Evolutionary conservation across 2,888 invertebrate genomes (phyloP).

Genomic region (Ornithoptera alexandrae): DNA sequence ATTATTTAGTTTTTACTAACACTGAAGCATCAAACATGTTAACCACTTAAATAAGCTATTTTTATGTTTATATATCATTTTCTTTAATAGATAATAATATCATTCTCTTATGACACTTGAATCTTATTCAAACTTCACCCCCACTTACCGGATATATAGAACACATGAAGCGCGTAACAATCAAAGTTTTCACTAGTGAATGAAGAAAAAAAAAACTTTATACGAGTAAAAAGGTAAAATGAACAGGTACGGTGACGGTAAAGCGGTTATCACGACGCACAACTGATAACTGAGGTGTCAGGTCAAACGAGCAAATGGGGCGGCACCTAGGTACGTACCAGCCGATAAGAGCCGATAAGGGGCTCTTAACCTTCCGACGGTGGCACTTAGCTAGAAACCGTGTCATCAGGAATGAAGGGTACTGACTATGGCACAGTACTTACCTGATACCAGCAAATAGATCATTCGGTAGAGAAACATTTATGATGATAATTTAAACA

Average conservation of each 20-base stretch:
- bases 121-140: neutral
- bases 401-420: conserved; percentile 28
- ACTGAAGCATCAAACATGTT: no score
- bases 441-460: conserved; percentile 3
- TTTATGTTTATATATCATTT: no score
- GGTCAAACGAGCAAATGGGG: conserved; percentile 79
- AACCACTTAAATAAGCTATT: no score
- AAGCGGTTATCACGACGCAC: conserved; percentile 69
- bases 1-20: no score
- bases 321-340: conserved; percentile 62
- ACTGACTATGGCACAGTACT: conserved; percentile 8
- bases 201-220: conserved; percentile 36
- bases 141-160: neutral
- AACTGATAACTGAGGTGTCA: conserved; percentile 78
- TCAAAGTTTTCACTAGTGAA: neutral
- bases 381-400: conserved; percentile 35
- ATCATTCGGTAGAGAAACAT: neutral
- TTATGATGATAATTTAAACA: neutral
- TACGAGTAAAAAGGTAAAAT: conserved; percentile 57
- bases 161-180: neutral
- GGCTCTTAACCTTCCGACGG: conserved; percentile 77
- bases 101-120: no score
- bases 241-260: conserved; percentile 67
- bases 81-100: no score
- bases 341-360: conserved; percentile 73